Percentiles rank a stretch among this genome's conserved stretches.
Conservation (phyloP, 1,140 invertebrate genomes). For the Eupristina koningsbergeri region DNA sequence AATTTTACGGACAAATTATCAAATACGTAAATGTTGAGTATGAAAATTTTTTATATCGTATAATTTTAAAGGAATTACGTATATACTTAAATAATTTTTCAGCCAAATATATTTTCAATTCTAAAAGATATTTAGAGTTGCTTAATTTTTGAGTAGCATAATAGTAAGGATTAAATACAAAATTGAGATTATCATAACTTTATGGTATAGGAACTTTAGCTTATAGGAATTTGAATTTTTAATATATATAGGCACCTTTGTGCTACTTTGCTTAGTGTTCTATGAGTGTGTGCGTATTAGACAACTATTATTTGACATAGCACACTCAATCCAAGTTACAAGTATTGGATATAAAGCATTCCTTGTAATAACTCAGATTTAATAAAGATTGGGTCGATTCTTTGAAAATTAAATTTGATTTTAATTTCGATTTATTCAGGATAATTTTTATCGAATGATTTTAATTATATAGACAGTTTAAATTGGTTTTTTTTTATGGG, state of each 20-base stretch:
- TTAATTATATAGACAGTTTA: too few species aligned
- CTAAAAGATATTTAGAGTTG: neutral
- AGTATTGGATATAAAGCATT: neutral
- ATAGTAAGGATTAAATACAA: neutral
- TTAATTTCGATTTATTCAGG: too few species aligned
- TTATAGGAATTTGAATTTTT: neutral
- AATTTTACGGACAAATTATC: conserved; percentile 18
- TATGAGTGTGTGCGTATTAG: too few species aligned
- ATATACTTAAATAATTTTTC: conserved; percentile 15
- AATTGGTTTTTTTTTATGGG: too few species aligned
- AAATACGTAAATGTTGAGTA: neutral
- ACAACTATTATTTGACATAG: neutral
- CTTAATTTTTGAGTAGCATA: neutral
- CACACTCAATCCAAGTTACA: neutral
- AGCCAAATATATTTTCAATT: neutral
- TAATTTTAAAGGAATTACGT: too few species aligned
- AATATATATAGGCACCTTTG: too few species aligned
- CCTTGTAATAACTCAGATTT: too few species aligned
- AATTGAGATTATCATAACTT: neutral
- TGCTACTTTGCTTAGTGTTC: too few species aligned
- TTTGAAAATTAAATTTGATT: too few species aligned
- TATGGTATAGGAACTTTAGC: neutral
- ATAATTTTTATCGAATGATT: too few species aligned
- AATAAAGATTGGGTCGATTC: too few species aligned
- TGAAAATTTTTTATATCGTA: conserved; percentile 30